Evolutionary conservation across 2,888 invertebrate species (phyloP).

Genomic region (Ferrisia virgata): DNA sequence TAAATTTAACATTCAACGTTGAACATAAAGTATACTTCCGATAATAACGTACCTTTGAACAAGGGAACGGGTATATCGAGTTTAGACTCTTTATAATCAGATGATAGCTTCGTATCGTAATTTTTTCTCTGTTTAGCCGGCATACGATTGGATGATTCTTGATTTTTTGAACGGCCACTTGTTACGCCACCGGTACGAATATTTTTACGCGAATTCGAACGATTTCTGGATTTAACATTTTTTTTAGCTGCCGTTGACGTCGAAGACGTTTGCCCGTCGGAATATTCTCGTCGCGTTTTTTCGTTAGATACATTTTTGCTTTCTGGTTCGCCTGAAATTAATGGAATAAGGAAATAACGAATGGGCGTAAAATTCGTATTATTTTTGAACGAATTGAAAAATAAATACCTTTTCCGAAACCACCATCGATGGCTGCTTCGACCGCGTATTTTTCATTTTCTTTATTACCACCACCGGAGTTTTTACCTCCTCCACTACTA

Average conservation of each 20-base stretch:
- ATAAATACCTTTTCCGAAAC: slow-evolving; percentile 2
- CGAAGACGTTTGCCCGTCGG: not conserved
- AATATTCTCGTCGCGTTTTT: not conserved
- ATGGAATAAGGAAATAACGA: too few relatives aligned
- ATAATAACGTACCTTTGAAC: not conserved
- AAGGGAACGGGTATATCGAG: slow-evolving; percentile 6
- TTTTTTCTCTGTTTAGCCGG: not conserved
- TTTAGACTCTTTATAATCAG: slow-evolving; percentile 12
- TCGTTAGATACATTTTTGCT: not conserved
- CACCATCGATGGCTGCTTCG: not conserved
- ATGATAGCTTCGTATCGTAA: not conserved
- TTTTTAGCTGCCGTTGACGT: not conserved
- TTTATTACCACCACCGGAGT: not conserved
- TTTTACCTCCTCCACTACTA: not conserved
- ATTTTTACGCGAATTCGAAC: slow-evolving; percentile 36
- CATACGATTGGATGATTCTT: not conserved
- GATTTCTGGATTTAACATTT: slow-evolving; percentile 25
- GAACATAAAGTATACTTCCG: not conserved
- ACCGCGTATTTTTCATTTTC: slow-evolving; percentile 33
- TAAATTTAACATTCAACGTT: not conserved
- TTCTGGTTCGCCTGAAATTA: not conserved
- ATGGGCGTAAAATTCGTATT: too few relatives aligned
- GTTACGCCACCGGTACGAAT: not conserved
- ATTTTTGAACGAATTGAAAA: not conserved
- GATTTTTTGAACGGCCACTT: not conserved